These are phyloP conservation scores for Choristoneura rosaceana DNA, from an alignment of 2,888 invertebrate genomes.

Conservation along the genomic window DNA sequence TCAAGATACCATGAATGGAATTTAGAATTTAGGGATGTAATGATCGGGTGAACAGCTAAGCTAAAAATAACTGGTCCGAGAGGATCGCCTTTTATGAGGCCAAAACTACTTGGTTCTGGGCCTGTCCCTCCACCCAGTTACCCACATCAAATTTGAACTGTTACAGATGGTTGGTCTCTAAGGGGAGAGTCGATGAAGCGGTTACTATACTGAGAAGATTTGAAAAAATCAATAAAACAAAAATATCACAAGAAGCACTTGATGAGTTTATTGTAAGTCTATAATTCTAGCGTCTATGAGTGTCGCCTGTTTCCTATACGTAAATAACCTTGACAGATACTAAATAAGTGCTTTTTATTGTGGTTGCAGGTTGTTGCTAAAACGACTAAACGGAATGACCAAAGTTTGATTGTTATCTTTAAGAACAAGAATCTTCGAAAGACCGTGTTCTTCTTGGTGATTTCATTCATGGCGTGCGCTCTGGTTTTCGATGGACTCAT, in stretches of 20 bases:
- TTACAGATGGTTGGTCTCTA: constrained; percentile 40
- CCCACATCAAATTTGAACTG: neutral
- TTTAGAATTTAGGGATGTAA: no score
- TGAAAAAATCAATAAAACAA: constrained; percentile 49
- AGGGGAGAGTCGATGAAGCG: constrained; percentile 46
- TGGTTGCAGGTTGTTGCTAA: constrained; percentile 49
- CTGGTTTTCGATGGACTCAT: constrained; percentile 64
- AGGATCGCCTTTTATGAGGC: no score
- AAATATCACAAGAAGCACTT: constrained; percentile 47
- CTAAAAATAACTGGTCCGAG: no score
- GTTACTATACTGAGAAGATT: constrained; percentile 49
- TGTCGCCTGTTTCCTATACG: no score
- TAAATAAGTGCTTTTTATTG: constrained; percentile 10
- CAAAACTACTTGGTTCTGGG: no score
- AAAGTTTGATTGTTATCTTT: constrained; percentile 54
- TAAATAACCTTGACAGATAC: no score
- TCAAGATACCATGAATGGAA: no score
- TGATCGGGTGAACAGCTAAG: no score
- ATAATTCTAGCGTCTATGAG: no score
- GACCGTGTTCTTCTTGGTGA: constrained; percentile 53
- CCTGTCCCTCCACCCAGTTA: no score
- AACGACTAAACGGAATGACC: constrained; percentile 52
- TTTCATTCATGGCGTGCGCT: constrained; percentile 58
- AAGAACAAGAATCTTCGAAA: constrained; percentile 54
- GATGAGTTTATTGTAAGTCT: constrained; percentile 49